Conservation (phyloP, 92 coral and sea anemone species). For the Zoanthus gigantus region DNA sequence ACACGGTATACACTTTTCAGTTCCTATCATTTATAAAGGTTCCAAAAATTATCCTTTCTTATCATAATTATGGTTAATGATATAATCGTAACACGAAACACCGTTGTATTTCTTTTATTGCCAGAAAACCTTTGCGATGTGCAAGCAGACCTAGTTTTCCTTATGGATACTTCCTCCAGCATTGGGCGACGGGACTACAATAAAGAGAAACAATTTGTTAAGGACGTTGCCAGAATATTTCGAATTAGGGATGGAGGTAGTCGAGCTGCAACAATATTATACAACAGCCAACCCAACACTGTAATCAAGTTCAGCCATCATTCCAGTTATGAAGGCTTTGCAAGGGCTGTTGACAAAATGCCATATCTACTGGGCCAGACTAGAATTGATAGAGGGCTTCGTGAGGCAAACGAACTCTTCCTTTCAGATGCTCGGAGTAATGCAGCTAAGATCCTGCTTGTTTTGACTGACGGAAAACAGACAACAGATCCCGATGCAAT, state of each 20-base stretch:
- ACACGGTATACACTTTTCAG: too few species aligned
- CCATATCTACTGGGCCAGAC: slow-evolving; percentile 73
- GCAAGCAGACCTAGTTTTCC: slow-evolving; percentile 73
- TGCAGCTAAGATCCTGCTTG: slow-evolving; percentile 58
- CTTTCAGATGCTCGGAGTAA: slow-evolving; percentile 4
- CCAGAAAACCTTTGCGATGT: slow-evolving; percentile 66
- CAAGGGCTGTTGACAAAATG: slow-evolving; percentile 68
- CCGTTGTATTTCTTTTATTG: background rate
- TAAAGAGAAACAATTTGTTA: slow-evolving; percentile 78
- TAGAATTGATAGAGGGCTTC: slow-evolving; percentile 74
- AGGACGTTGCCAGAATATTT: slow-evolving; percentile 80
- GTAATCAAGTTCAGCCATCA: slow-evolving; percentile 64
- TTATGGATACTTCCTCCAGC: slow-evolving; percentile 84
- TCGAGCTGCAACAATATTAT: slow-evolving; percentile 72
- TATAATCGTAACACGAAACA: too few species aligned
- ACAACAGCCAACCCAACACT: slow-evolving; percentile 68
- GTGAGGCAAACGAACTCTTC: slow-evolving; percentile 44
- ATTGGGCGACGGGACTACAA: slow-evolving; percentile 69
- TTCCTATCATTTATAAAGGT: too few species aligned
- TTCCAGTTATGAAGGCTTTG: slow-evolving; percentile 61
- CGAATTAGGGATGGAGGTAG: slow-evolving; percentile 65
- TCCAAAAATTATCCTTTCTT: too few species aligned
- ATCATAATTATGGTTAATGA: too few species aligned
- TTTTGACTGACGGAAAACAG: slow-evolving; percentile 78
- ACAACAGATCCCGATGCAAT: slow-evolving; percentile 77